phyloP scores from a whole-genome alignment of 2,113 vertebrate genomes.

The Rana temporaria region DNA sequence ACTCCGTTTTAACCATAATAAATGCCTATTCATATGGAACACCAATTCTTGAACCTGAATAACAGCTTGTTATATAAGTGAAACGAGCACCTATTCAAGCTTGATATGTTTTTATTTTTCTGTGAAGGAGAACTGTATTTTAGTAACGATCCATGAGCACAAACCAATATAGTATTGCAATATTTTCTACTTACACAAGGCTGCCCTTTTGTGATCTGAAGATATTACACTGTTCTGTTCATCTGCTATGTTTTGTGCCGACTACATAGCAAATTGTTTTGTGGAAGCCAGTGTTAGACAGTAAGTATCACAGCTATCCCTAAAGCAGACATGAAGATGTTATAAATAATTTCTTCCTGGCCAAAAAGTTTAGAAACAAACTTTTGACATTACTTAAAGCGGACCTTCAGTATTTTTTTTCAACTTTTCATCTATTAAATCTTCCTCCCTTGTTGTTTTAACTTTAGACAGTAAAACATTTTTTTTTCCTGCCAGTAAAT shows the following conservation, averaged over 20 bases:
- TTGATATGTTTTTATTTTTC: background rate
- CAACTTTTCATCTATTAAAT: too few species aligned
- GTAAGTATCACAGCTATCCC: background rate
- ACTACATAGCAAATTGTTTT: background rate
- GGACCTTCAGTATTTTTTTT: too few species aligned
- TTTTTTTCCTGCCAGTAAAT: too few species aligned
- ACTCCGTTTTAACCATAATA: background rate
- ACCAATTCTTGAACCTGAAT: background rate
- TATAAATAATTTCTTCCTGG: background rate
- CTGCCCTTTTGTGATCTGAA: slow-evolving; percentile 12
- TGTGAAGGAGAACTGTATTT: background rate
- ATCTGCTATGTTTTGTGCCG: background rate
- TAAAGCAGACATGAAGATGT: background rate
- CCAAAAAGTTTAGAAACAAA: background rate
- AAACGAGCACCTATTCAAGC: background rate
- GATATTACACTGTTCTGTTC: slow-evolving; percentile 20
- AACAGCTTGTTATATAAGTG: background rate
- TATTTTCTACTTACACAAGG: slow-evolving; percentile 3
- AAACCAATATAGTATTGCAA: background rate
- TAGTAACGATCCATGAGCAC: background rate
- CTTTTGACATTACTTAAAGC: too few species aligned
- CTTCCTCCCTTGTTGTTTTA: too few species aligned
- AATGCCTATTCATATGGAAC: background rate
- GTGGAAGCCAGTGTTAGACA: background rate
- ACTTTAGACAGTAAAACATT: too few species aligned